Evolutionary conservation across 2,113 vertebrate genomes (phyloP).

Genomic region (Propithecus coquereli): DNA sequence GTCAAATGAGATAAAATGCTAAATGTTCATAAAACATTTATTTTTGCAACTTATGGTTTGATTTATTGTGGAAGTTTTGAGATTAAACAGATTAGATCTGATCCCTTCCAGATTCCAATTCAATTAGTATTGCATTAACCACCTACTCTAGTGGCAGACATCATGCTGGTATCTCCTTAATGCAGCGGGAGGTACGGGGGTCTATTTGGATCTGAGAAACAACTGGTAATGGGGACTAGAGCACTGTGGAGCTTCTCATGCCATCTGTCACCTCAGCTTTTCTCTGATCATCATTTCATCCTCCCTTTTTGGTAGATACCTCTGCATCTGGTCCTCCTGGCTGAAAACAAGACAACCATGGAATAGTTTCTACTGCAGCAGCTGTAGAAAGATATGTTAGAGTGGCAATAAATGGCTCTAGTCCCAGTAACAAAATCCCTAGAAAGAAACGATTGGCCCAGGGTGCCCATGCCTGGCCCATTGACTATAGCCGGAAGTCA

Average conservation of each 20-base stretch:
- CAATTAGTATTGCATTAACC: not conserved
- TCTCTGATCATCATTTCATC: not conserved
- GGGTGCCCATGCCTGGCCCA: not conserved
- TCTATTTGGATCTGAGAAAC: not conserved
- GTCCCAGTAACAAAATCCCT: not conserved
- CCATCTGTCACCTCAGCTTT: conserved; percentile 48
- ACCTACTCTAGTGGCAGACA: not conserved
- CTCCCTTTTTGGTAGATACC: not conserved
- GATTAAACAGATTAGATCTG: not conserved
- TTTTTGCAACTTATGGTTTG: conserved; percentile 12
- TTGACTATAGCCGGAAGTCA: not conserved
- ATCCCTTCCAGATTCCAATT: not conserved
- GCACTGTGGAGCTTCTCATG: not conserved
- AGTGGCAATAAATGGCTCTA: not conserved
- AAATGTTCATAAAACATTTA: not conserved
- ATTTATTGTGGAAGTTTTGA: not conserved
- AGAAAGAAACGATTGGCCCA: not conserved
- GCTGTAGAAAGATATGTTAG: conserved; percentile 9
- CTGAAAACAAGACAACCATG: not conserved
- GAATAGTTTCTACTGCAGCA: not conserved
- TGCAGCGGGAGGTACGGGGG: not conserved
- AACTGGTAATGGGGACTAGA: not conserved
- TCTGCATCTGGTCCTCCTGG: conserved; percentile 37
- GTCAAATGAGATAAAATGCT: not conserved
- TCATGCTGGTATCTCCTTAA: not conserved